Evolutionary conservation across 2,797 vertebrate species (phyloP), one percentile per base, ranked within the genome.

Genomic region (Aplochiton taeniatus): DNA sequence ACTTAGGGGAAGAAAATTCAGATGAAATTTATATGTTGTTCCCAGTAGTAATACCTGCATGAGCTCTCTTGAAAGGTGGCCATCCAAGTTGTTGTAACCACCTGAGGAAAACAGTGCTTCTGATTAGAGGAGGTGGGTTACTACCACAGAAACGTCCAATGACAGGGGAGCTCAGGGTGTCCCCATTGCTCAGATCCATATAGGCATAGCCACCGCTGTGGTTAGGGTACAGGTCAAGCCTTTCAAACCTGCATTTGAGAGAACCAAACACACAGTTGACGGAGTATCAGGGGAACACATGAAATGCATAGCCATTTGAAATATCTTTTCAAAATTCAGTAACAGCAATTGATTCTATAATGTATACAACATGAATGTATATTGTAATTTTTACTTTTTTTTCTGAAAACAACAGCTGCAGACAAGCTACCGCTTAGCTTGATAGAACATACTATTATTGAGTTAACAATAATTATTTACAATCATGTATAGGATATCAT

Each of bases 71-170:
- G 92, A 87, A 94, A 97, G 17, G 91, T 78, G 1, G 43, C 95
- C 95, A 52, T 96, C 94, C n/a, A 94, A 95, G 80, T 94, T 97
- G 85, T 95, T 95, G 66, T 94, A 96, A 67, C 95, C 95, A 45
- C 96, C 95, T 0, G 95, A 96, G 50, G 85, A 85, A 84, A 98
- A 98, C 62, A 94, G 92, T 90, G 86, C 94, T 96, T 74, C 74
- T 87, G 51, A 96, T 85, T 13, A 92, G 91, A 57, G 88, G 86
- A 0, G 93, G 95, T 46, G 93, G 89, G 63, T 90, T 90, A 1
- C 95, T 94, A 61, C 95, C 95, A 78, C 96, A 98, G 85, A 93
- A 95, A 47, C 93, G 92, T 47, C 93, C 94, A 86, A 96, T 94
- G 70, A 96, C 87, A 63, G 49, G 92, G 16, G 92, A 89, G 54